Evolutionary conservation across 2,888 invertebrate genomes (phyloP).

Genomic region (Clistopyga incitator): DNA sequence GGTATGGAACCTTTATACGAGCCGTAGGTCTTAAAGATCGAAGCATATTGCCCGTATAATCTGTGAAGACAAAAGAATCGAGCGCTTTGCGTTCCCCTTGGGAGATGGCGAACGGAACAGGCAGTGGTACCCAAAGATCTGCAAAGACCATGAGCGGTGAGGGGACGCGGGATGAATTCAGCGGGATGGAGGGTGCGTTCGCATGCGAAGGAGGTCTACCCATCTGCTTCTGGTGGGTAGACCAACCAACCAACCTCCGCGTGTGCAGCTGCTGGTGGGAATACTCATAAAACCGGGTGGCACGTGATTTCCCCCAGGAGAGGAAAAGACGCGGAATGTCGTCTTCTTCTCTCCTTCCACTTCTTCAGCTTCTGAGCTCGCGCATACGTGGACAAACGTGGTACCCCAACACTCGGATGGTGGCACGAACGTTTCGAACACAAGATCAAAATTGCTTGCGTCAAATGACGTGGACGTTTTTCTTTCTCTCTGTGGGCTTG

Average conservation of each 20-base stretch:
- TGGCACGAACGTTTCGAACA: not conserved
- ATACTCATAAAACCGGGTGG: slow-evolving; percentile 81
- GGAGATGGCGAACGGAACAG: slow-evolving; percentile 61
- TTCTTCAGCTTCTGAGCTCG: slow-evolving; percentile 44
- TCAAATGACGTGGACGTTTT: not conserved
- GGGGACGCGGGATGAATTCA: slow-evolving; percentile 51
- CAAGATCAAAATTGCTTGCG: slow-evolving; percentile 1
- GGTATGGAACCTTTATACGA: not conserved
- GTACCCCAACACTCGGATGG: not conserved
- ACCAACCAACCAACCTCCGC: slow-evolving; percentile 46
- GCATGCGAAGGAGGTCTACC: slow-evolving; percentile 48
- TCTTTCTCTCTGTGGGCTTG: not conserved
- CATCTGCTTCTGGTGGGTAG: slow-evolving; percentile 51
- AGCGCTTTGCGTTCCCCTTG: slow-evolving; percentile 71
- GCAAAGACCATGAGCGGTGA: slow-evolving; percentile 49
- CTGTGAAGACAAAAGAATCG: slow-evolving; percentile 76
- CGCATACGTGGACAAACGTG: slow-evolving; percentile 38
- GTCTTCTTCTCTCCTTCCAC: slow-evolving; percentile 72
- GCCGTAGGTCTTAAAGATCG: slow-evolving; percentile 73
- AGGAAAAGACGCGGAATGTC: slow-evolving; percentile 75
- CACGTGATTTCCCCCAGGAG: slow-evolving; percentile 82
- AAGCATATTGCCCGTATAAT: slow-evolving; percentile 75
- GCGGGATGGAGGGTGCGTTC: slow-evolving; percentile 55
- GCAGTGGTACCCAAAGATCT: slow-evolving; percentile 64
- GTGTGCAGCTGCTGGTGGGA: slow-evolving; percentile 71